A percentile compares a stretch with the other conserved stretches of the same genome.
Evolutionary conservation across 2,888 invertebrate genomes (phyloP).

Genomic region (Aphidius colemani): DNA sequence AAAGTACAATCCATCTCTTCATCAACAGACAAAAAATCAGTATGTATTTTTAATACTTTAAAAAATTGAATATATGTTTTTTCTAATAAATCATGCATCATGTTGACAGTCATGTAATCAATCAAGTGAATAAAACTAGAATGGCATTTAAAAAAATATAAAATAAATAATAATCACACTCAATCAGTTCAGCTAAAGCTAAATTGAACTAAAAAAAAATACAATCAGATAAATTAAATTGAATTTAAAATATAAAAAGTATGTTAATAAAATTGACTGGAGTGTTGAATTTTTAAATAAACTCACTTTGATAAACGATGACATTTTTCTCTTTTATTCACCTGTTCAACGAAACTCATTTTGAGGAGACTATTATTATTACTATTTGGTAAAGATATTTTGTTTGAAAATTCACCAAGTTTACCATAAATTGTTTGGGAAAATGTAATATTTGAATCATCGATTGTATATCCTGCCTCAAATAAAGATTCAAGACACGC

Average conservation of each 20-base stretch:
- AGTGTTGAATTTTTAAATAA: no score
- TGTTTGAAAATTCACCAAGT: slow-evolving; percentile 42
- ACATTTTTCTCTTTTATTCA: slow-evolving; percentile 81
- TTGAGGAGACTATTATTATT: slow-evolving; percentile 59
- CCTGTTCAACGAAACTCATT: slow-evolving; percentile 87
- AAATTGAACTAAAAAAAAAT: slow-evolving; percentile 17
- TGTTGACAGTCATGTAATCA: slow-evolving; percentile 74
- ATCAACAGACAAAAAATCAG: slow-evolving; percentile 62
- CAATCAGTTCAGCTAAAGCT: neutral
- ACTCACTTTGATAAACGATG: slow-evolving; percentile 75
- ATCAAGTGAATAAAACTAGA: slow-evolving; percentile 72
- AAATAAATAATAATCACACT: slow-evolving; percentile 15
- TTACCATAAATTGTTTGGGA: slow-evolving; percentile 51
- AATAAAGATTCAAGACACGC: slow-evolving; percentile 78
- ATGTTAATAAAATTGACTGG: no score
- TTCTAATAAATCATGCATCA: slow-evolving; percentile 70
- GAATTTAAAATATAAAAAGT: no score
- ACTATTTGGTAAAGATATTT: slow-evolving; percentile 45
- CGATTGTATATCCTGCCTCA: slow-evolving; percentile 77
- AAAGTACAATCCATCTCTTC: slow-evolving; percentile 54
- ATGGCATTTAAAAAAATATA: slow-evolving; percentile 34
- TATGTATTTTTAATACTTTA: slow-evolving; percentile 64
- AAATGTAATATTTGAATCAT: slow-evolving; percentile 66
- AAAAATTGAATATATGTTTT: slow-evolving; percentile 69
- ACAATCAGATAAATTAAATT: no score